A percentile compares a stretch with the other conserved stretches of the same genome.
Conservation (phyloP, 2,888 invertebrate species). For the Noctua fimbriata region DNA sequence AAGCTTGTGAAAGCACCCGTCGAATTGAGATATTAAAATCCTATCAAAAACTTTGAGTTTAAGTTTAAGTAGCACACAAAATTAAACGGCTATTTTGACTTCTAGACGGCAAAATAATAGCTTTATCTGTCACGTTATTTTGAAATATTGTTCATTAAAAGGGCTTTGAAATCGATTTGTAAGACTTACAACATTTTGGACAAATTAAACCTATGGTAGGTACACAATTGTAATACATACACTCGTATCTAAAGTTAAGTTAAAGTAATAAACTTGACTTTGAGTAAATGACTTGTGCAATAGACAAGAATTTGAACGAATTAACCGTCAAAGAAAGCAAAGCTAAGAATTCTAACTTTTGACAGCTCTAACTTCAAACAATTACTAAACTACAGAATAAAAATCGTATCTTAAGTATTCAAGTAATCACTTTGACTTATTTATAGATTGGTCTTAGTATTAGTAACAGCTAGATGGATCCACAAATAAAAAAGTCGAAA, state of each 20-base stretch:
- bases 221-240: background rate
- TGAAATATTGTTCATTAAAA: conserved; percentile 33
- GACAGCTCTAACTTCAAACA: too few species aligned
- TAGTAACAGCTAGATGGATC: background rate
- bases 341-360: too few species aligned
- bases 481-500: background rate
- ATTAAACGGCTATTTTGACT: conserved; percentile 37
- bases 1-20: conserved; percentile 29
- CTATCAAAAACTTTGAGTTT: conserved; percentile 38
- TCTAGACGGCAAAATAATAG: conserved; percentile 32
- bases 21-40: conserved; percentile 39
- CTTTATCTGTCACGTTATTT: conserved; percentile 37
- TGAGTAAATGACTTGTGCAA: too few species aligned
- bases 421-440: too few species aligned
- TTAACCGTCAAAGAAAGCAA: too few species aligned
- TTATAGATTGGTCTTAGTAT: background rate
- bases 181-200: conserved; percentile 13
- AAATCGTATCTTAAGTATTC: too few species aligned
- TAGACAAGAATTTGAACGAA: too few species aligned
- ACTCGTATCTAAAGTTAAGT: too few species aligned
- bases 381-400: too few species aligned
- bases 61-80: conserved; percentile 30
- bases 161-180: conserved; percentile 6
- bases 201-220: background rate
- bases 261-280: too few species aligned